Evolutionary conservation across 2,113 vertebrate genomes (phyloP).

Genomic region (Aleadryas rufinucha): DNA sequence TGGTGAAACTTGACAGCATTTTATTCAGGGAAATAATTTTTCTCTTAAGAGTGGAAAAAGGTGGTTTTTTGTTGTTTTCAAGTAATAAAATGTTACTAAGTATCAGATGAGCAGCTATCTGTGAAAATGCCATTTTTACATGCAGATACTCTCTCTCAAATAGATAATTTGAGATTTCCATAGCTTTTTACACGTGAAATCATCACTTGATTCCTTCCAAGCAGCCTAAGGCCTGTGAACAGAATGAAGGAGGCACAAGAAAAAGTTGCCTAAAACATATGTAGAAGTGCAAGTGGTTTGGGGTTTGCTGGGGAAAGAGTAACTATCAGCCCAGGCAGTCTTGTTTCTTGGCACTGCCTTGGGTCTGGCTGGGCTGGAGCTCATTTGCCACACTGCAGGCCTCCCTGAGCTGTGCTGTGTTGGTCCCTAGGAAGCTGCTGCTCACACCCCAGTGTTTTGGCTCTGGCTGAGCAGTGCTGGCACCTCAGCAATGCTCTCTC

Average conservation of each 20-base stretch:
- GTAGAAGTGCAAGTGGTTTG: background rate
- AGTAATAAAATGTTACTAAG: background rate
- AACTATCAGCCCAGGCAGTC: background rate
- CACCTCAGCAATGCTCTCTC: background rate
- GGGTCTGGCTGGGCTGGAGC: background rate
- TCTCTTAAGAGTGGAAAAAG: background rate
- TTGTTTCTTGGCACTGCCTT: background rate
- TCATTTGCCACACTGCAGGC: background rate
- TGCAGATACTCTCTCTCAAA: background rate
- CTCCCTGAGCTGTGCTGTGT: background rate
- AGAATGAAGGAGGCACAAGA: background rate
- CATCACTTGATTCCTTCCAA: background rate
- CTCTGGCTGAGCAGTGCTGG: background rate
- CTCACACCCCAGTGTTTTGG: background rate
- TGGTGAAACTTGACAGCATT: background rate
- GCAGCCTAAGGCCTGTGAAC: background rate
- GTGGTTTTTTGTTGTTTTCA: background rate
- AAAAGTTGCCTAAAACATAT: background rate
- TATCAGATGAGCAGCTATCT: background rate
- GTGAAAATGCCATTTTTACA: background rate
- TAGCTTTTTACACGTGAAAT: background rate
- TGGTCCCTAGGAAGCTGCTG: background rate
- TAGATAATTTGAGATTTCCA: background rate
- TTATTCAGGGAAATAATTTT: background rate
- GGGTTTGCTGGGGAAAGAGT: background rate